Conservation (phyloP, 2,888 invertebrate species). For the Microplitis deprimator region DNA sequence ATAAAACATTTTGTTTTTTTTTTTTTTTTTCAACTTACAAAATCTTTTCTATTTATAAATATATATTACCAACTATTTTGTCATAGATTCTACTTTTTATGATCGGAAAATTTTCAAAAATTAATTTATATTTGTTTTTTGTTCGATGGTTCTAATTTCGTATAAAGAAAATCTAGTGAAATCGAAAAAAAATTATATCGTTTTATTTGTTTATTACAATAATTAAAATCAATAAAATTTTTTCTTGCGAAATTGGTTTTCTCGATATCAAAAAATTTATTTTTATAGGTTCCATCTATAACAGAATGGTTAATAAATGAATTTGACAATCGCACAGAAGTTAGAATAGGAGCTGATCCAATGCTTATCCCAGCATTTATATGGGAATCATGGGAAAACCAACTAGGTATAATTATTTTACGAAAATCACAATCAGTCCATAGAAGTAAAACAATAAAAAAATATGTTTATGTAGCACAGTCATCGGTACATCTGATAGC, state of each 20-base stretch:
- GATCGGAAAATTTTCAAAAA: too few relatives aligned
- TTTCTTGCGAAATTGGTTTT: neutral
- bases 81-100: too few relatives aligned
- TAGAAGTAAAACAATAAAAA: neutral
- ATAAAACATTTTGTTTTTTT: too few relatives aligned
- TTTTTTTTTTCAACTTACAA: too few relatives aligned
- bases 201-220: neutral
- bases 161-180: too few relatives aligned
- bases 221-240: neutral
- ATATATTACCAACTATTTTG: too few relatives aligned
- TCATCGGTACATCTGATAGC: conserved; percentile 74
- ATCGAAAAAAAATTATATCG: too few relatives aligned
- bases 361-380: conserved; percentile 79
- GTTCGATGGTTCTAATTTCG: too few relatives aligned
- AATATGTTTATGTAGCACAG: conserved; percentile 57
- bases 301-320: conserved; percentile 78
- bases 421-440: conserved; percentile 54
- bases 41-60: too few relatives aligned
- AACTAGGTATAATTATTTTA: conserved; percentile 70
- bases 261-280: neutral
- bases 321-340: conserved; percentile 68
- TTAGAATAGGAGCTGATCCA: conserved; percentile 83
- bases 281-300: conserved; percentile 72
- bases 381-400: conserved; percentile 78
- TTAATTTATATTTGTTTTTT: too few relatives aligned